Percentiles rank a stretch among this genome's conserved stretches.
phyloP scores from a whole-genome alignment of 1,140 invertebrate species.

The Holotrichia oblita region DNA sequence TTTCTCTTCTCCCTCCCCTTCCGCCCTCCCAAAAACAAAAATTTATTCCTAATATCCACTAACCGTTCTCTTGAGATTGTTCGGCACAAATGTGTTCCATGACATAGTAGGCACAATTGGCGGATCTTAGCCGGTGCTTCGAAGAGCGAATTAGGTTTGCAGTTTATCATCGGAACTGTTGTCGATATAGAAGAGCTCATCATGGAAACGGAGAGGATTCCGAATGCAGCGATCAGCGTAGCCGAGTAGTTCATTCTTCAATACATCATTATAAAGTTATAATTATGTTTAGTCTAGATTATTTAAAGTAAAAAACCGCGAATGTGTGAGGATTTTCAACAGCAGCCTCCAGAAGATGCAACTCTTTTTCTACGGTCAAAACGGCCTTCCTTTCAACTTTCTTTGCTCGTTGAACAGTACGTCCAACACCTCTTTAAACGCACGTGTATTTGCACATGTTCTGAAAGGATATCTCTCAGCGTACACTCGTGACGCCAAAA shows the following conservation, averaged over 20 bases:
- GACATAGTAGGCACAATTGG: slow-evolving; percentile 54
- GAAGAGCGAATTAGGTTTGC: slow-evolving; percentile 50
- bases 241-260: slow-evolving; percentile 53
- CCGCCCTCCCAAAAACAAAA: not conserved
- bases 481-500: no score
- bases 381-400: no score
- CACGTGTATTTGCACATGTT: no score
- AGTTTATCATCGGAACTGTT: slow-evolving; percentile 54
- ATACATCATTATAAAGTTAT: slow-evolving; percentile 34
- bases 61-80: slow-evolving; percentile 40
- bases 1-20: slow-evolving; percentile 41
- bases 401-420: no score
- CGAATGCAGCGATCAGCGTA: slow-evolving; percentile 43
- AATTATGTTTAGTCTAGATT: no score
- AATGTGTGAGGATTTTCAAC: no score
- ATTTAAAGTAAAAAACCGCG: no score
- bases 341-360: no score
- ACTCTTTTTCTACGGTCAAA: no score
- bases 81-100: slow-evolving; percentile 41
- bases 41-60: not conserved
- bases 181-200: slow-evolving; percentile 42
- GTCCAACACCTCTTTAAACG: no score
- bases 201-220: slow-evolving; percentile 46
- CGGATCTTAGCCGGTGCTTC: slow-evolving; percentile 52
- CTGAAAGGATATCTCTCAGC: no score